phyloP scores from a whole-genome alignment of 1,140 invertebrate species.

The Microplitis mediator region DNA sequence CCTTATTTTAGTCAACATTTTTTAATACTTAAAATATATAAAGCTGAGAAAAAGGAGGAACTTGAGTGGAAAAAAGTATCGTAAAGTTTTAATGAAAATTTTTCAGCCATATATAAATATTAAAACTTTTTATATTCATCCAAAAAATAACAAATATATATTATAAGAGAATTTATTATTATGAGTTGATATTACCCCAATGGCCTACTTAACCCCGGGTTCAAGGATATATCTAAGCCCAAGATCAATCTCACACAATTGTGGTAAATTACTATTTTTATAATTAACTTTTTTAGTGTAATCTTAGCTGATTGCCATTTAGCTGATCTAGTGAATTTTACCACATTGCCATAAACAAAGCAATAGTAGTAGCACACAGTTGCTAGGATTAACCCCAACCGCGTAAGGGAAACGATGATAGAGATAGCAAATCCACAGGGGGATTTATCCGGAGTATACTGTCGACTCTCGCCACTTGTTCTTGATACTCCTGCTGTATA shows the following conservation, averaged over 20 bases:
- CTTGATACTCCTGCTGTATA: constrained; percentile 3
- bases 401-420: constrained; percentile 24
- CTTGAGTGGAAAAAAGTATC: too few relatives aligned
- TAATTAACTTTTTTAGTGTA: constrained; percentile 37
- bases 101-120: too few relatives aligned
- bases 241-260: constrained; percentile 17
- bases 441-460: constrained; percentile 21
- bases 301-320: constrained; percentile 32
- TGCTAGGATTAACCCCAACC: constrained; percentile 25
- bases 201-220: not conserved
- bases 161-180: too few relatives aligned
- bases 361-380: constrained; percentile 7
- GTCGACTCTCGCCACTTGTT: constrained; percentile 22
- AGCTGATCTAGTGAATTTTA: constrained; percentile 7
- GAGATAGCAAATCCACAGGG: constrained; percentile 31
- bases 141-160: too few relatives aligned
- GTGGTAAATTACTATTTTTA: constrained; percentile 34
- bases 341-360: constrained; percentile 26
- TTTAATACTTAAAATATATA: too few relatives aligned
- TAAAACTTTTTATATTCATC: too few relatives aligned
- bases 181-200: too few relatives aligned
- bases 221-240: not conserved
- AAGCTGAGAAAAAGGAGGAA: too few relatives aligned
- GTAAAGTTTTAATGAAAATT: too few relatives aligned
- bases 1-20: too few relatives aligned